A percentile compares a stretch with the other conserved stretches of the same genome.
Conservation (phyloP, 1,140 invertebrate genomes). For the Wiebesia pumilae region DNA sequence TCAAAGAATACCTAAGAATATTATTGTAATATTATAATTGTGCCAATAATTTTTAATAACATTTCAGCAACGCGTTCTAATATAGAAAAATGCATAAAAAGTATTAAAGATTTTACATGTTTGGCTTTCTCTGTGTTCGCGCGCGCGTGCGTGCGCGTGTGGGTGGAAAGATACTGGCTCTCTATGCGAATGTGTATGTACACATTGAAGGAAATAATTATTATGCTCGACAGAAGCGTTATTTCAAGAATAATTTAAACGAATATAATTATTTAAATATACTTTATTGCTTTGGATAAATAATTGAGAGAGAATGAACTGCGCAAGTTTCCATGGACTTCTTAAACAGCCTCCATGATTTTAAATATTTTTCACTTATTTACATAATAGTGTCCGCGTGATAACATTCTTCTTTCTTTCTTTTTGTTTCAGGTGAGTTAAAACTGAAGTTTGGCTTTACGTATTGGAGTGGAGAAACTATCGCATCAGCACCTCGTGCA, state of each 20-base stretch:
- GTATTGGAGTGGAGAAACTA: neutral
- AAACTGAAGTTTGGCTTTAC: neutral
- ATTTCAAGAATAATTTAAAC: neutral
- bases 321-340: neutral
- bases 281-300: neutral
- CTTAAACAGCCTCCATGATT: neutral
- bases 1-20: too few relatives aligned
- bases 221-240: neutral
- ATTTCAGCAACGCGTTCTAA: too few relatives aligned
- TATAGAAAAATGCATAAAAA: too few relatives aligned
- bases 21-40: too few relatives aligned
- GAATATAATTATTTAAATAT: neutral
- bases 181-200: too few relatives aligned
- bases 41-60: too few relatives aligned
- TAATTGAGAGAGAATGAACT: neutral
- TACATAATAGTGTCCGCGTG: neutral
- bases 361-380: neutral
- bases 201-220: neutral
- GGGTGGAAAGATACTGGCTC: too few relatives aligned
- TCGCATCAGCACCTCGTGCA: neutral
- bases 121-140: too few relatives aligned
- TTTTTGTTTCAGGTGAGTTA: slow-evolving; percentile 42
- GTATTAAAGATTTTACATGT: too few relatives aligned
- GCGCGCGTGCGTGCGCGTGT: too few relatives aligned
- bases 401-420: slow-evolving; percentile 25